Percentiles rank a stretch among this genome's conserved stretches.
phyloP scores from a whole-genome alignment of 2,113 vertebrate genomes.

The Syngnathus typhle region DNA sequence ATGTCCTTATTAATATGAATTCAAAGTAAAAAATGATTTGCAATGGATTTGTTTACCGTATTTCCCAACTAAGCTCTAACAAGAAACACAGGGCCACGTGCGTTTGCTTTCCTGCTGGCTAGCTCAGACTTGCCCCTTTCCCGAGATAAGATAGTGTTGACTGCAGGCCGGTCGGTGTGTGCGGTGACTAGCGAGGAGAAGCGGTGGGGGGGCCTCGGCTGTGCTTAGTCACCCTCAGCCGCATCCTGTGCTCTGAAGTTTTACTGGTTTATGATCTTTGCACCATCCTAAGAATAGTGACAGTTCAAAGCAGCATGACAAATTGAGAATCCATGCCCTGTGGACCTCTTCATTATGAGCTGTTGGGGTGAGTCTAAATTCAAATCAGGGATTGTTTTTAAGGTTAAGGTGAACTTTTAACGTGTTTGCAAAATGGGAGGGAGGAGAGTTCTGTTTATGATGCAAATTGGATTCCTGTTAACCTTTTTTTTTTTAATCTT shows the following conservation, averaged over 20 bases:
- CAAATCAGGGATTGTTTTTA: conserved; percentile 21
- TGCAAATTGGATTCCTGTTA: neutral
- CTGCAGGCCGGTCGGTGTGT: conserved; percentile 45
- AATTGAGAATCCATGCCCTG: conserved; percentile 61
- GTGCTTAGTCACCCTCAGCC: conserved; percentile 59
- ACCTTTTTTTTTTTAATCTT: neutral
- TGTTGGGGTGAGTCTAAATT: conserved; percentile 27
- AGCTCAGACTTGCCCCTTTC: conserved; percentile 54
- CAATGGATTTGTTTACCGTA: conserved; percentile 30
- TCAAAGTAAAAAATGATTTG: neutral
- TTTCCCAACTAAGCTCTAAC: conserved; percentile 27
- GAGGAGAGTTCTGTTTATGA: neutral
- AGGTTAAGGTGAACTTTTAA: neutral
- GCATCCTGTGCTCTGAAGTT: conserved; percentile 70
- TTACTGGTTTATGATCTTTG: conserved; percentile 70
- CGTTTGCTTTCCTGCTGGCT: conserved; percentile 33
- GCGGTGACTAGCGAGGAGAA: conserved; percentile 15
- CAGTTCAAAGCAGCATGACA: conserved; percentile 69
- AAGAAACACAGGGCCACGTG: conserved; percentile 11
- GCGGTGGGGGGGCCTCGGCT: conserved; percentile 36
- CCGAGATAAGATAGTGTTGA: conserved; percentile 66
- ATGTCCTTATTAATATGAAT: neutral
- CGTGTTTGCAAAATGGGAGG: neutral
- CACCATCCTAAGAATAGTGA: conserved; percentile 53
- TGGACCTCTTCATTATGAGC: conserved; percentile 57